phyloP scores from a whole-genome alignment of 1,140 invertebrate species.

The Ephestia elutella region DNA sequence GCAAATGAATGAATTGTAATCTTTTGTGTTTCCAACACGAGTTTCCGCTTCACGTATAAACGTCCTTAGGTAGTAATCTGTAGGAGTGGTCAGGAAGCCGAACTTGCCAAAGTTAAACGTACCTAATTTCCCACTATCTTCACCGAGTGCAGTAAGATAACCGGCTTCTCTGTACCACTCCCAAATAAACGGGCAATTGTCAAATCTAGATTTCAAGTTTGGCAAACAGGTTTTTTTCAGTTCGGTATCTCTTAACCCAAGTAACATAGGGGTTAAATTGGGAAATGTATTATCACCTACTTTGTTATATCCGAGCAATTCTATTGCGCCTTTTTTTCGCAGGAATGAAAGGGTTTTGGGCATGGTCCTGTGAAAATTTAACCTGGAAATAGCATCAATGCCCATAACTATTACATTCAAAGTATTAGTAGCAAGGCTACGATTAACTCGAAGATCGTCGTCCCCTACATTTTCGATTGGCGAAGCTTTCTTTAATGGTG shows the following conservation, averaged over 20 bases:
- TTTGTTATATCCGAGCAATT: constrained; percentile 87
- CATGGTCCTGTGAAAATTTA: constrained; percentile 90
- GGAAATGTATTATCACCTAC: constrained; percentile 89
- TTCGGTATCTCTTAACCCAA: constrained; percentile 78
- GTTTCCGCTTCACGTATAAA: constrained; percentile 80
- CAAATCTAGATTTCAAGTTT: constrained; percentile 66
- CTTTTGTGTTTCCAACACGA: constrained; percentile 75
- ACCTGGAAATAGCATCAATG: constrained; percentile 88
- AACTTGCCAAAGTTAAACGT: constrained; percentile 88
- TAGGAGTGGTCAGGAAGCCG: constrained; percentile 86
- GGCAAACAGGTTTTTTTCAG: constrained; percentile 78
- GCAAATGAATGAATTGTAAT: constrained; percentile 77
- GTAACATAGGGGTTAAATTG: constrained; percentile 84
- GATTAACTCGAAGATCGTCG: constrained; percentile 21
- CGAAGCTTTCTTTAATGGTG: constrained; percentile 58
- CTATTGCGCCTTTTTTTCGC: constrained; percentile 77
- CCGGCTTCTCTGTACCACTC: constrained; percentile 81
- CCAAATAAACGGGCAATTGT: constrained; percentile 86
- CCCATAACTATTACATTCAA: constrained; percentile 87
- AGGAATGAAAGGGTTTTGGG: constrained; percentile 80
- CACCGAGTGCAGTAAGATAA: constrained; percentile 86
- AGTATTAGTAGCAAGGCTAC: constrained; percentile 20
- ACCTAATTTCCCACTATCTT: constrained; percentile 83
- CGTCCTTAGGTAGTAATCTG: constrained; percentile 87
- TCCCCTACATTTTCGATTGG: neutral